A percentile compares a stretch with the other conserved stretches of the same genome.
Conservation (phyloP, 2,797 vertebrate species). For the Tarsius wallacei region DNA sequence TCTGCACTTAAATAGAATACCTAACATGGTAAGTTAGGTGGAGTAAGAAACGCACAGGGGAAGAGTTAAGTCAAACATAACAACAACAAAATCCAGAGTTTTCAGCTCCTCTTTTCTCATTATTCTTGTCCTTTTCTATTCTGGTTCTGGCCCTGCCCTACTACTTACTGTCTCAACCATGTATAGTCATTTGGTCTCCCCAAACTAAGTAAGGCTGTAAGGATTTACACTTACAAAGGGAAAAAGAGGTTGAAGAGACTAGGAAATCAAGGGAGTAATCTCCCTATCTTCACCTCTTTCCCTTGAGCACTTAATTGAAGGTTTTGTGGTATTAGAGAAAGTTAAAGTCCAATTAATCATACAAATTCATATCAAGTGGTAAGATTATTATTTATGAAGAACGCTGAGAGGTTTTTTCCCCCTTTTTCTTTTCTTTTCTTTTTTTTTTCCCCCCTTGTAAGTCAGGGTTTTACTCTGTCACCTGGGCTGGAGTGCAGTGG, state of each 20-base stretch:
- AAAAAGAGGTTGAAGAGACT: constrained; percentile 8
- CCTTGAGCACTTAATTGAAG: constrained; percentile 49
- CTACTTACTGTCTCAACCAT: constrained; percentile 23
- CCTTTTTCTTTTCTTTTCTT: no score
- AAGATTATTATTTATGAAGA: constrained; percentile 34
- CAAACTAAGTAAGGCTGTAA: constrained; percentile 42
- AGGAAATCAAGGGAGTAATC: constrained; percentile 54
- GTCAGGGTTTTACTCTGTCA: no score
- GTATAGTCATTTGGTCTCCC: background rate
- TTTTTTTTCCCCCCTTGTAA: no score
- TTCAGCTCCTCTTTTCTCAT: background rate
- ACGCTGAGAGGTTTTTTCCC: background rate
- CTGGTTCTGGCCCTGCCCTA: background rate
- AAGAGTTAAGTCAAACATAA: background rate
- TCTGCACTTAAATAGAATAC: constrained; percentile 55
- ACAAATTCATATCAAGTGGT: constrained; percentile 24
- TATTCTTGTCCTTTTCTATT: constrained; percentile 57
- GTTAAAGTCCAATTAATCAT: constrained; percentile 28
- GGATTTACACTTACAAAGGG: background rate
- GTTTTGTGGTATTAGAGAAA: constrained; percentile 57
- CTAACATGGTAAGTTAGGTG: background rate
- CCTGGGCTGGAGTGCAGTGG: no score
- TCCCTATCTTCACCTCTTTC: background rate
- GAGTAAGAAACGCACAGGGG: background rate
- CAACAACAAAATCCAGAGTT: constrained; percentile 1